Percentiles rank a stretch among this genome's conserved stretches.
phyloP scores from a whole-genome alignment of 2,113 vertebrate genomes.

The Eidolon helvum region DNA sequence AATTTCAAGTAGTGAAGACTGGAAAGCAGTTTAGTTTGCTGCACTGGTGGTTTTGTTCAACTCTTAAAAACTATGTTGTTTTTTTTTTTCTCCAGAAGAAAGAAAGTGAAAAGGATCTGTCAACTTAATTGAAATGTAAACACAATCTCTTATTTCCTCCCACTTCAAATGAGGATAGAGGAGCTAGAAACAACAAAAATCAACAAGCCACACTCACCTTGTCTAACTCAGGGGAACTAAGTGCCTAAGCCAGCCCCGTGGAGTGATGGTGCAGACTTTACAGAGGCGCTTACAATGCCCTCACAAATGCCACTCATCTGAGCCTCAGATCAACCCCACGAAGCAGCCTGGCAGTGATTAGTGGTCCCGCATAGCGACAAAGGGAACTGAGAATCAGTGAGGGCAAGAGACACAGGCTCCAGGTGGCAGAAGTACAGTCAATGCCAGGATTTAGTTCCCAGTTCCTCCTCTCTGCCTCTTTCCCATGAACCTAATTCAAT shows the following conservation, averaged over 20 bases:
- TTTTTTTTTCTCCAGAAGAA: neutral
- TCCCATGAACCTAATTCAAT: neutral
- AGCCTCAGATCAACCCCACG: neutral
- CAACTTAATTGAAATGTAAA: constrained; percentile 37
- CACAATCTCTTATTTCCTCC: constrained; percentile 21
- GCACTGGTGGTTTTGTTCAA: neutral
- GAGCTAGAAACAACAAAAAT: neutral
- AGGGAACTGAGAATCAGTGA: neutral
- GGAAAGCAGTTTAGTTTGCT: neutral
- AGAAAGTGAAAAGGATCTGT: neutral
- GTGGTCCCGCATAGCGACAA: neutral
- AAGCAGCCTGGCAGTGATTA: neutral
- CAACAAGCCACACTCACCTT: neutral
- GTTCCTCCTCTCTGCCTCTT: neutral
- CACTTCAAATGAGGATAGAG: neutral
- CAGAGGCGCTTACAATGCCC: too few species aligned
- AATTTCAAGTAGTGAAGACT: neutral
- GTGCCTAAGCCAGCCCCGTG: neutral
- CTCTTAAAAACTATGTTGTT: neutral
- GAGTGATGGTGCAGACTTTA: neutral
- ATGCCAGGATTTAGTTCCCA: neutral
- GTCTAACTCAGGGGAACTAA: neutral
- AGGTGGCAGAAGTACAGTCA: neutral
- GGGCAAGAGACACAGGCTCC: neutral
- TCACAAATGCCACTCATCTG: neutral